Percentiles rank a stretch among this genome's conserved stretches.
Evolutionary conservation across 2,888 invertebrate species (phyloP).

Genomic region (Drosophila quinaria): DNA sequence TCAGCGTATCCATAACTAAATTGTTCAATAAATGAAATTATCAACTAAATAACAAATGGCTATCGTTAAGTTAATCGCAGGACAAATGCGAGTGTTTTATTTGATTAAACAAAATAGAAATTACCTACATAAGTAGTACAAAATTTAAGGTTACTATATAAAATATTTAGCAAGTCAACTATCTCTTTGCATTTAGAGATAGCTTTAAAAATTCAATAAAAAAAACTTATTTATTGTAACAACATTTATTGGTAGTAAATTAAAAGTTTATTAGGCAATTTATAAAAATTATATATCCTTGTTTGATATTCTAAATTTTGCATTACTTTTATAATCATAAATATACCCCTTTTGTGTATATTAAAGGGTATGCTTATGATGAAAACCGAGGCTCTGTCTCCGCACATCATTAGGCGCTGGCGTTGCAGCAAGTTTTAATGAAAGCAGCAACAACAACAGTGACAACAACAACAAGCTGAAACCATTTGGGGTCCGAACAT

Average conservation of each 20-base stretch:
- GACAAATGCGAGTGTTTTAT: slow-evolving; percentile 2
- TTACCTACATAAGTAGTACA: neutral
- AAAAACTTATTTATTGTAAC: too few species aligned
- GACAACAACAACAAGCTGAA: slow-evolving; percentile 22
- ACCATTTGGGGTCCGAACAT: slow-evolving; percentile 54
- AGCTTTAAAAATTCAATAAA: too few species aligned
- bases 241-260: neutral
- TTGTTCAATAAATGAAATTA: slow-evolving; percentile 47
- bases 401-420: slow-evolving; percentile 65
- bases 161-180: neutral
- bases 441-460: slow-evolving; percentile 45
- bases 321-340: neutral
- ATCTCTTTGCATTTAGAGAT: too few species aligned
- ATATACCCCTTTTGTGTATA: neutral
- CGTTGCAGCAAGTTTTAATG: slow-evolving; percentile 81
- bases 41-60: slow-evolving; percentile 37
- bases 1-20: slow-evolving; percentile 43
- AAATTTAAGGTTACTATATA: neutral
- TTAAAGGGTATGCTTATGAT: slow-evolving; percentile 9
- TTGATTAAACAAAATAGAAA: slow-evolving; percentile 21
- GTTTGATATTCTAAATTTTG: neutral
- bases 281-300: neutral
- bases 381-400: slow-evolving; percentile 26
- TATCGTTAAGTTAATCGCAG: slow-evolving; percentile 44
- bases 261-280: neutral